Base-by-base conservation (phyloP, 2,113 vertebrate genomes). In the Oreochromis spilurus region DNA sequence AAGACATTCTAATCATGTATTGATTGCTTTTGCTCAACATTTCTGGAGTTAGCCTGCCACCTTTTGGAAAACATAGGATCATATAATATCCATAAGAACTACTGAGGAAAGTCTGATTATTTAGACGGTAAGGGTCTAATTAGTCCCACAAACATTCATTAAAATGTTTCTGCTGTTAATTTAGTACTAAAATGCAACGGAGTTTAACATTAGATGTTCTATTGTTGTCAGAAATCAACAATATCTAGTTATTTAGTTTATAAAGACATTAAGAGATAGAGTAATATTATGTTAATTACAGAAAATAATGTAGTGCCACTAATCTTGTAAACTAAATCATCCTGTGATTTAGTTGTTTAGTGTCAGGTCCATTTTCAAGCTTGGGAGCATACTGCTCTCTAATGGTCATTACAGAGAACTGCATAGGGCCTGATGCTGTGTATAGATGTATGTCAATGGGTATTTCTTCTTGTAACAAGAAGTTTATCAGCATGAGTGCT, bases 1-100 rank as follows among this genome's bases (percentile, higher is more conserved):
- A 29, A 31, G 9, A 8, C 24, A n/a, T 5, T 26, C 13, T 72
- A 45, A 26, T 45, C 21, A 26, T 16, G 67, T 72, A 45, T n/a
- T 19, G 21, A 43, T 34, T 31, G 79, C 54, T 81, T 79, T 50
- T 77, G 43, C 16, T 31, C 45, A 11, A 13, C 16, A 77, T 77
- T 52, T 77, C 24, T 77, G 52, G 72, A 77, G 72, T 31, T 77
- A 93, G 70, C 6, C 84, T 94, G 93, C 91, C 95, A 91, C 79
- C 93, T 82, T 10, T 40, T 94, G 95, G 55, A 62, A 60, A 50
- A 77, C 45, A 77, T 8, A n/a, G 16, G 45, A 50, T 77, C 4
- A 31, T 31, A 8, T 50, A 77, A 52, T 77, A 50, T 13, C 16
- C 26, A n/a, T 12, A 31, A 50, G 70, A 48, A 19, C 70, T 19